Evolutionary conservation across 64 coral and sea anemone species (phyloP), one percentile per base, ranked within the genome.

Genomic region (Anthopleura sola): DNA sequence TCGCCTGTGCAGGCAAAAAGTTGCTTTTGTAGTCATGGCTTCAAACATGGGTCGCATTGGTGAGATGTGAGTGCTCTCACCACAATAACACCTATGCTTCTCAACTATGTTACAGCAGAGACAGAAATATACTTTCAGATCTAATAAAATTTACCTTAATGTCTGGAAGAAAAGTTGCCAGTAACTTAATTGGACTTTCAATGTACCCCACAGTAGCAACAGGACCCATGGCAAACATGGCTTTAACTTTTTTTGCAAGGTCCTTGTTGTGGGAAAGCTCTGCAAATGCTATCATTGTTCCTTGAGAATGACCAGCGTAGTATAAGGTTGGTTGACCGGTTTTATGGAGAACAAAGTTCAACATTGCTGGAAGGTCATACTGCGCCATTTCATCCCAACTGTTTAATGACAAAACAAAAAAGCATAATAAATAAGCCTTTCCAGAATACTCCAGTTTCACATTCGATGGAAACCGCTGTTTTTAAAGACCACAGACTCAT

Each of bases 311-410:
- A 15, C 84, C 96, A 82, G 92, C 90, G 36, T 99, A 99, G 39
- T 94, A 90, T 15, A 99, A 15, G 33, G 54, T 60, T 19, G 87
- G 31, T 51, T 94, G 86, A 2, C 68, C 64, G 11, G 93, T 89
- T 68, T 87, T 64, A 2, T 83, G 87, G 19, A 99, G 86, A 33
- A 89, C 85, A 55, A 91, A 94, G 68, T 99, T 85, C 0, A 99
- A 49, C 80, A 91, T 92, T 66, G 96, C 75, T 49, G 96, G 92
- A 29, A 99, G 92, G 60, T 99, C 96, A 56, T 94, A 94, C 20
- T 89, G 89, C 21, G 96, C 92, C 84, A 99, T 92, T 85, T 99
- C 92, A 81, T 99, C 96, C 86, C 90, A 99, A 80, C 96, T 99
- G 36, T 3, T n/a, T n/a, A n/a, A n/a, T n/a, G n/a, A 89, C 58